Conservation (phyloP, 2,888 invertebrate species). For the Tuta absoluta region DNA sequence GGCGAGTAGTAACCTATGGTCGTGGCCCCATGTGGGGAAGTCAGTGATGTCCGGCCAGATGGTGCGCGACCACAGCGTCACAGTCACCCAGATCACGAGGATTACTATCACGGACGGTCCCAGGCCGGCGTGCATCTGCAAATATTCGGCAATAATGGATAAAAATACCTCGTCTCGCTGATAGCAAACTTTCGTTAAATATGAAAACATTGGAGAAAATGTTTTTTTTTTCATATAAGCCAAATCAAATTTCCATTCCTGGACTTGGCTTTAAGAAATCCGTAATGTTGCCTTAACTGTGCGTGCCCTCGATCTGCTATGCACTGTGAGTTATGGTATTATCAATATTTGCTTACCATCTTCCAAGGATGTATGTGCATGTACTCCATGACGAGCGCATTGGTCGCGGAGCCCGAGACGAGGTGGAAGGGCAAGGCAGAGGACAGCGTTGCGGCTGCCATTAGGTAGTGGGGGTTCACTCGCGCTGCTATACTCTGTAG, state of each 20-base stretch:
- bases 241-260: no score
- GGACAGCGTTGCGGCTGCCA: constrained; percentile 59
- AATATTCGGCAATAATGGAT: background rate
- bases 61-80: constrained; percentile 60
- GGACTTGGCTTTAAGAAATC: no score
- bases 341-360: constrained; percentile 43
- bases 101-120: constrained; percentile 54
- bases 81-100: constrained; percentile 56
- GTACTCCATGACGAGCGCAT: constrained; percentile 63
- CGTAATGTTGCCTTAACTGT: no score
- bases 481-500: constrained; percentile 51
- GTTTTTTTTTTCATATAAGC: no score
- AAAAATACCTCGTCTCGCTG: no score
- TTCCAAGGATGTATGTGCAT: constrained; percentile 59
- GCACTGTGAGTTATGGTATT: no score
- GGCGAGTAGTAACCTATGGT: background rate
- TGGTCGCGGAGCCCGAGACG: constrained; percentile 53
- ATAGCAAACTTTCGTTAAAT: no score
- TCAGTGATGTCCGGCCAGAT: constrained; percentile 57
- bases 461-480: constrained; percentile 60
- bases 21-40: constrained; percentile 50
- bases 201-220: no score
- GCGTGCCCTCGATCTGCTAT: no score
- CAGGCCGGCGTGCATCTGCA: constrained; percentile 59
- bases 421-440: constrained; percentile 61